Evolutionary conservation across 2,797 vertebrate genomes (phyloP).

Genomic region (Anguilla marmorata): DNA sequence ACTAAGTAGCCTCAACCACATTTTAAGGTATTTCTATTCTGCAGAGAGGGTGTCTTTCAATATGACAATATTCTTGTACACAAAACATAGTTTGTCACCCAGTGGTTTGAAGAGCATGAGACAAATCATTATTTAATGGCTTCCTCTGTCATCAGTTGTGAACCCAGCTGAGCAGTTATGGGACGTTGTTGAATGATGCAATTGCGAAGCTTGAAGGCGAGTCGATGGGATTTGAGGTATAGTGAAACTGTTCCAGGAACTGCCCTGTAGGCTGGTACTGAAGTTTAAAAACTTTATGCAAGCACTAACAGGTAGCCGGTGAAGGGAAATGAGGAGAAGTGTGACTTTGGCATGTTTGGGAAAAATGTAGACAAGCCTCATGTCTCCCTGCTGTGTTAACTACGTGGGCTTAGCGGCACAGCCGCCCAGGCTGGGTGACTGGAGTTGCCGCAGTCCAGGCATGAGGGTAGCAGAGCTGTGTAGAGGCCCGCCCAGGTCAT

Average conservation of each 20-base stretch:
- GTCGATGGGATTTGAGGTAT: neutral
- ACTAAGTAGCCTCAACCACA: too few species aligned
- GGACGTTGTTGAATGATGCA: neutral
- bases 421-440: neutral
- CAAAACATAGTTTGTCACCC: too few species aligned
- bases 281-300: neutral
- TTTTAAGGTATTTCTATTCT: too few species aligned
- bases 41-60: too few species aligned
- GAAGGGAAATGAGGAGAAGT: neutral
- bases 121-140: too few species aligned
- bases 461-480: neutral
- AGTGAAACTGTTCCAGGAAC: neutral
- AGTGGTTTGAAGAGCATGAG: too few species aligned
- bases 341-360: neutral
- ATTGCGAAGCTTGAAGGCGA: neutral
- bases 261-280: neutral
- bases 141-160: too few species aligned
- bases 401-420: neutral
- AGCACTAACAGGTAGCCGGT: neutral
- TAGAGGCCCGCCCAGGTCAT: too few species aligned
- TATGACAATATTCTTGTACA: too few species aligned
- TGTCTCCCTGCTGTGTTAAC: too few species aligned
- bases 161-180: neutral
- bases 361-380: neutral
- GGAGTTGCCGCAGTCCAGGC: neutral